Evolutionary conservation across 2,888 invertebrate genomes (phyloP).

Genomic region (Nycteola revayana): DNA sequence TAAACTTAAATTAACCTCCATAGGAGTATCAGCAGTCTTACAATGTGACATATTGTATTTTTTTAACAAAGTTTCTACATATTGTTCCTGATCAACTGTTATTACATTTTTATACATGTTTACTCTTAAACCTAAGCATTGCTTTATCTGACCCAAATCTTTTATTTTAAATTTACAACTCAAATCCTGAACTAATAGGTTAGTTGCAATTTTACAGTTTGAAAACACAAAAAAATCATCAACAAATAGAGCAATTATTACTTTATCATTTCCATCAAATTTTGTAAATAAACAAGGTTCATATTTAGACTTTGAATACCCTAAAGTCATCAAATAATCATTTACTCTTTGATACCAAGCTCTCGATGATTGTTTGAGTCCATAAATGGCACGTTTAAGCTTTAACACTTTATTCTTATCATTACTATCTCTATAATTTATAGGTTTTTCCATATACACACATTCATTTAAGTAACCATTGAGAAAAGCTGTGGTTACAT

Average conservation of each 20-base stretch:
- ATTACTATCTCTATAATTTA: background rate
- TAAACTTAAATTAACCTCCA: constrained; percentile 11
- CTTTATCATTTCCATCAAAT: constrained; percentile 10
- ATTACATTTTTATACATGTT: constrained; percentile 8
- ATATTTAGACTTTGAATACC: constrained; percentile 19
- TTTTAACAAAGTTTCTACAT: constrained; percentile 6
- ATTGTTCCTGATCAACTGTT: constrained; percentile 9
- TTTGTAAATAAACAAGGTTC: constrained; percentile 35
- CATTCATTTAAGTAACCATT: constrained; percentile 24
- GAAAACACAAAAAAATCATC: too few relatives aligned
- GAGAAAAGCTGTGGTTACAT: constrained; percentile 15
- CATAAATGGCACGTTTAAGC: background rate
- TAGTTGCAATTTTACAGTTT: background rate
- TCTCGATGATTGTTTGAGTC: too few relatives aligned
- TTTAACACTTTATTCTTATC: background rate
- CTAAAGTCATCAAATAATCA: constrained; percentile 10
- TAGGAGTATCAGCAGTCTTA: constrained; percentile 11
- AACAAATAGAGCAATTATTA: constrained; percentile 24
- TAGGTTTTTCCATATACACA: constrained; percentile 15
- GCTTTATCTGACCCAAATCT: constrained; percentile 12
- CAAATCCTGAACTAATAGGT: constrained; percentile 1
- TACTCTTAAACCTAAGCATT: constrained; percentile 17
- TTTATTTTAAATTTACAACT: constrained; percentile 9
- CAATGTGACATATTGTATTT: constrained; percentile 13
- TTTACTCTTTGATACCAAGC: constrained; percentile 30